phyloP scores from a whole-genome alignment of 1,140 invertebrate genomes.

The Scaptomyza montana region DNA sequence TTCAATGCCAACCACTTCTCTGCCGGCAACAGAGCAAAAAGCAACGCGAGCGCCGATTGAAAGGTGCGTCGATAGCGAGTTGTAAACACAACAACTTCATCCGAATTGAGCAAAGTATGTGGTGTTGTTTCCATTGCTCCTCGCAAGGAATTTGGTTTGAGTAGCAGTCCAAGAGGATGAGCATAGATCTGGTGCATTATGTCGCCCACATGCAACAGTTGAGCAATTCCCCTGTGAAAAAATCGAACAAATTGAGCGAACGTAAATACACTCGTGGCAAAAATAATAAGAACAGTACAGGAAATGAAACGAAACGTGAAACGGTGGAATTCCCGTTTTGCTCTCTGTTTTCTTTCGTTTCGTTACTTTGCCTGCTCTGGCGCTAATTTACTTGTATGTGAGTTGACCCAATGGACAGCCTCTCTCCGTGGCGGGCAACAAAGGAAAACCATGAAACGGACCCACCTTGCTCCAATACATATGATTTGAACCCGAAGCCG shows the following conservation, averaged over 20 bases:
- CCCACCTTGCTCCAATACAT: conserved; percentile 89
- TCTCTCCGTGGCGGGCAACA: conserved; percentile 86
- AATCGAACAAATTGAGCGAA: too few relatives aligned
- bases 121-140: conserved; percentile 63
- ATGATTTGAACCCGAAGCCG: conserved; percentile 85
- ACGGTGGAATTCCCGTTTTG: too few relatives aligned
- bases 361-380: too few relatives aligned
- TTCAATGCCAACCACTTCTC: conserved; percentile 82
- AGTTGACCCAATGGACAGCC: conserved; percentile 89
- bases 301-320: too few relatives aligned
- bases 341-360: too few relatives aligned
- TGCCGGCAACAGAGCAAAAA: conserved; percentile 89
- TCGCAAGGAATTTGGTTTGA: conserved; percentile 50
- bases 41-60: conserved; percentile 92
- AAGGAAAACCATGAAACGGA: conserved; percentile 92
- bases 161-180: conserved; percentile 85
- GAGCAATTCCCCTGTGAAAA: conserved; percentile 85
- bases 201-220: conserved; percentile 91
- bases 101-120: conserved; percentile 80
- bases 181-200: conserved; percentile 89
- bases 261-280: not conserved
- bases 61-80: conserved; percentile 94
- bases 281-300: not conserved
- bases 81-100: conserved; percentile 90
- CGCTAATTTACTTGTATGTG: conserved; percentile 86